Evolutionary conservation across 64 coral and sea anemone genomes (phyloP).

Genomic region (Cladopsammia gracilis): DNA sequence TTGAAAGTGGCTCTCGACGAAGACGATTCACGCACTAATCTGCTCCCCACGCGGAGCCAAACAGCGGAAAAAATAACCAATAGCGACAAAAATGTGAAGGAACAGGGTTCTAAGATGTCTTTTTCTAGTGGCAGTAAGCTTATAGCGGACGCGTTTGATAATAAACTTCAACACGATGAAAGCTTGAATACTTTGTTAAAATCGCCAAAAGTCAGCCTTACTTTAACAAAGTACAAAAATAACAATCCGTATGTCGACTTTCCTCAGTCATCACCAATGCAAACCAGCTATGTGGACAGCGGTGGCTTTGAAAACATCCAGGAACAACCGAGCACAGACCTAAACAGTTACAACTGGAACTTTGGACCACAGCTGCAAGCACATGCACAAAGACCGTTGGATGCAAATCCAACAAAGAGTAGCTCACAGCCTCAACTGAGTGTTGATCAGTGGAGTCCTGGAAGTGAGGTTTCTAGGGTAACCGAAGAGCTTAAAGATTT

Average conservation of each 20-base stretch:
- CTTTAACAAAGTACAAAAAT: not conserved
- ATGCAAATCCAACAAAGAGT: conserved; percentile 14
- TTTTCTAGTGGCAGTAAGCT: not conserved
- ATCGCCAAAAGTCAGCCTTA: not conserved
- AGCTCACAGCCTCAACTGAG: conserved; percentile 9
- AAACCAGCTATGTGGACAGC: conserved; percentile 5
- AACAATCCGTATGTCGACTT: conserved; percentile 14
- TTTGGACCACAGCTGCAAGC: not conserved
- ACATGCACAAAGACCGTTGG: conserved; percentile 5
- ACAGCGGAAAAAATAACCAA: not conserved
- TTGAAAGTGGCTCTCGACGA: not conserved
- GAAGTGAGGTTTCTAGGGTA: not conserved
- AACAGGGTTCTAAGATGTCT: not conserved
- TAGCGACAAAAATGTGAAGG: not conserved
- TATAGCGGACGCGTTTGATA: not conserved
- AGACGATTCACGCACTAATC: not conserved
- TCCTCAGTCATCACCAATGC: conserved; percentile 1
- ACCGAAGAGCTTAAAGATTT: conserved; percentile 19
- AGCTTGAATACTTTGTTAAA: not conserved
- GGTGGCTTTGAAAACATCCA: conserved; percentile 45
- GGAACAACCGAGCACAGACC: conserved; percentile 11
- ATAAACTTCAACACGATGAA: not conserved
- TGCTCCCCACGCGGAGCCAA: not conserved
- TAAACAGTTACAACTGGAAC: conserved; percentile 28
- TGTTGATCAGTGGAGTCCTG: conserved; percentile 18